Base-by-base conservation (phyloP, 2,797 vertebrate genomes). In the Cuculus canorus region DNA sequence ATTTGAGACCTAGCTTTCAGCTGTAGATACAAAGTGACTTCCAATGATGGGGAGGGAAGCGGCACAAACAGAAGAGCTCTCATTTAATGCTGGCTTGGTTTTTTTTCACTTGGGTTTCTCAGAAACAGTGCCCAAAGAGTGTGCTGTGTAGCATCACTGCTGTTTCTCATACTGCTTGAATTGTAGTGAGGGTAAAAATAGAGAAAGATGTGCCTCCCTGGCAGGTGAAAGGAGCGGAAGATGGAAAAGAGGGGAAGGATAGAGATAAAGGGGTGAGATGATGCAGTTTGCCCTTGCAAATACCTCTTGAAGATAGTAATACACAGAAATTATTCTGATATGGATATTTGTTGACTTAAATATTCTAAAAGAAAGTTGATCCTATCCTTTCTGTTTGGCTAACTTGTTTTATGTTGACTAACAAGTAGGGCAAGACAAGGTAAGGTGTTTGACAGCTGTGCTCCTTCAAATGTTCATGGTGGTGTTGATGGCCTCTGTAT, bases 171-270 rank as follows among this genome's bases (percentile, higher is more conserved):
- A 52, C 33, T 33, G 11, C 12, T 35, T 5, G 22, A 30, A n/a
- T 8, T 60, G 16, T 32, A 47, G 15, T 27, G 48, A 72, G 23
- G 23, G 2, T 13, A 56, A 73, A 60, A 35, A 35, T 32, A 35
- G 9, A 25, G 6, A 3, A 24, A 12, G 11, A 13, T 0, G 0
- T 28, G 19, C 33, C 30, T 64, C 2, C 14, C 56, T 41, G 11
- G 17, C 59, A 68, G 41, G 5, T 60, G 56, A n/a, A 82, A 39
- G 35, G 65, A 41, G 18, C 79, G 22, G 28, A 69, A 17, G 10
- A 17, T 10, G 32, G 4, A 11, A n/a, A 69, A 17, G 11, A 17
- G 12, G 33, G 4, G 13, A n/a, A 81, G 53, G 13, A 76, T 14
- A 32, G 24, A 48, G 33, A 39, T 37, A n/a, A 63, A 70, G 11